Conservation (phyloP, 2,797 vertebrate species). For the Myotis vivesi region DNA sequence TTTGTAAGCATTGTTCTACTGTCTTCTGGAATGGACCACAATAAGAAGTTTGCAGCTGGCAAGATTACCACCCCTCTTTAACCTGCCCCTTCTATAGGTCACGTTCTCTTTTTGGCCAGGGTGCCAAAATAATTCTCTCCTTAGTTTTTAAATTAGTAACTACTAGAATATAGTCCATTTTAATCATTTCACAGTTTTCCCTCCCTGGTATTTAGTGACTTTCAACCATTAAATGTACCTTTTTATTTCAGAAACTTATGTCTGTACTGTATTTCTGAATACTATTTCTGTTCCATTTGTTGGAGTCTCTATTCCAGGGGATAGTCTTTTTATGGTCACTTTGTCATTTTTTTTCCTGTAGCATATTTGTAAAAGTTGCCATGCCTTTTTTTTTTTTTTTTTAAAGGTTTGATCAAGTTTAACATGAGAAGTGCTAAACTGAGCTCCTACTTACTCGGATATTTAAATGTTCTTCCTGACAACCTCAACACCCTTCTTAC, state of each 20-base stretch:
- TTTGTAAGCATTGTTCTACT: neutral
- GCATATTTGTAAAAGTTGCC: neutral
- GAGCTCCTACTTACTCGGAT: neutral
- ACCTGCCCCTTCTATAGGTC: neutral
- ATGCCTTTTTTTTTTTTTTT: neutral
- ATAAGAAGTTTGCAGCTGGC: neutral
- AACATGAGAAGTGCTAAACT: neutral
- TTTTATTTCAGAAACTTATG: neutral
- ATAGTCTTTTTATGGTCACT: neutral
- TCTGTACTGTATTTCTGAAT: neutral
- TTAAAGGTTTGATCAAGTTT: neutral
- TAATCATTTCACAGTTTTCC: neutral
- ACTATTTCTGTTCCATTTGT: neutral
- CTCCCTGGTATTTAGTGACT: neutral
- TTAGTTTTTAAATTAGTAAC: conserved; percentile 11
- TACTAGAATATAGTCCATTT: neutral
- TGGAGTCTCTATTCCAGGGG: neutral
- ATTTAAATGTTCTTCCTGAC: neutral
- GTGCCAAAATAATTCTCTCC: conserved; percentile 8
- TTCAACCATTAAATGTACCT: neutral
- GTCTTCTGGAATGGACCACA: neutral
- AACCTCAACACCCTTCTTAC: neutral
- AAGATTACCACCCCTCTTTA: neutral
- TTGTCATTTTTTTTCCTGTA: neutral
- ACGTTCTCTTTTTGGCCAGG: neutral